Evolutionary conservation across 1,140 invertebrate genomes (phyloP).

Genomic region (Notospermus geniculatus): DNA sequence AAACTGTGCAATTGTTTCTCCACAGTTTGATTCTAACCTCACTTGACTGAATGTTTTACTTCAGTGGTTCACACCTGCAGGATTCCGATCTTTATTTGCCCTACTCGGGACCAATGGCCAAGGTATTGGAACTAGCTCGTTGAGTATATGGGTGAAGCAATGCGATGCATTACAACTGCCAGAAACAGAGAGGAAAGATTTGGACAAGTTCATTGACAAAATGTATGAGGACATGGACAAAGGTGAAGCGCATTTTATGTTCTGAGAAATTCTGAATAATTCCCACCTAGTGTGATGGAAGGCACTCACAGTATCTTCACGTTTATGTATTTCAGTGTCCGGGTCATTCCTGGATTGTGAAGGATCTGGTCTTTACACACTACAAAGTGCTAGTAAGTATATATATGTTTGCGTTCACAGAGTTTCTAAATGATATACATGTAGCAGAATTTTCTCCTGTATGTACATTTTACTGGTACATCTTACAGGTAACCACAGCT

Average conservation of each 20-base stretch:
- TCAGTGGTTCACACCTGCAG: constrained; percentile 82
- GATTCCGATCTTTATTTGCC: constrained; percentile 82
- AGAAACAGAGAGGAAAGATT: constrained; percentile 64
- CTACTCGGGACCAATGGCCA: constrained; percentile 90
- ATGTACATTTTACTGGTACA: too few species aligned
- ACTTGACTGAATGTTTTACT: too few species aligned
- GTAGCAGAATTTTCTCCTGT: too few species aligned
- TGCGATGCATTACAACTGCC: constrained; percentile 68
- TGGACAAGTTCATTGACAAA: constrained; percentile 69
- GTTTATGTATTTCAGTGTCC: constrained; percentile 73
- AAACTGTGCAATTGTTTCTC: too few species aligned
- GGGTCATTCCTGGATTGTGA: constrained; percentile 89
- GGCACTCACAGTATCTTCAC: too few species aligned
- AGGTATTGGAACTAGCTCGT: constrained; percentile 83
- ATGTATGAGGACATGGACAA: constrained; percentile 81
- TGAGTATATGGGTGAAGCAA: constrained; percentile 81
- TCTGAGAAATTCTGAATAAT: too few species aligned
- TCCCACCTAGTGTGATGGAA: too few species aligned
- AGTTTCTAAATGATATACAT: too few species aligned
- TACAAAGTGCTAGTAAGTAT: constrained; percentile 74
- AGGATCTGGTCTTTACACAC: constrained; percentile 81
- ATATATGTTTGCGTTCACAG: too few species aligned
- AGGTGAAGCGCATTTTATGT: too few species aligned
- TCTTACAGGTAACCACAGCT: constrained; percentile 81
- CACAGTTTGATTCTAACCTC: too few species aligned